Evolutionary conservation across 2,113 vertebrate genomes (phyloP).

Genomic region (Elephas maximus): DNA sequence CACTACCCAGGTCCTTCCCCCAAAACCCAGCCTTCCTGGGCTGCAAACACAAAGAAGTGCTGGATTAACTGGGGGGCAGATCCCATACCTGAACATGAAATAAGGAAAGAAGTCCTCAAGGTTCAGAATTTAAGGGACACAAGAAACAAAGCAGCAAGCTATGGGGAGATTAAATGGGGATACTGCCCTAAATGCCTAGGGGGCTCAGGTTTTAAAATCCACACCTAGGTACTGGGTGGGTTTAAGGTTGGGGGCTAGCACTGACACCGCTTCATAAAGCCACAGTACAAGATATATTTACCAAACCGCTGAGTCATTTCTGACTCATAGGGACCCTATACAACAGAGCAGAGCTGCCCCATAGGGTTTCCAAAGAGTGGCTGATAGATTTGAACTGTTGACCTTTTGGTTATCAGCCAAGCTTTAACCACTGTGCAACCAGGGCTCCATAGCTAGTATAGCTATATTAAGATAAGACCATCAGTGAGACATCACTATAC

Average conservation of each 20-base stretch:
- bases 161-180: background rate
- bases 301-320: too few relatives aligned
- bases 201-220: background rate
- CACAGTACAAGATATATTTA: background rate
- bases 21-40: background rate
- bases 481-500: too few relatives aligned
- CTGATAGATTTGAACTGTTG: too few relatives aligned
- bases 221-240: background rate
- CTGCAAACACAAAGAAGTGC: background rate
- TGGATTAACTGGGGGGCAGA: background rate
- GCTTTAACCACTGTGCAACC: too few relatives aligned
- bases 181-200: background rate
- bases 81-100: background rate
- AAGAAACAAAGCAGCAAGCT: background rate
- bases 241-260: background rate
- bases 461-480: background rate
- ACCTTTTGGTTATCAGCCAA: too few relatives aligned
- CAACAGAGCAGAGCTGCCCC: too few relatives aligned
- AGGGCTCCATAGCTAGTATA: background rate
- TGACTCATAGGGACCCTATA: too few relatives aligned
- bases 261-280: background rate
- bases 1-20: background rate
- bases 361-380: too few relatives aligned
- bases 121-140: conserved; percentile 5
- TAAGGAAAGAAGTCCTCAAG: background rate